Evolutionary conservation across 2,113 vertebrate genomes (phyloP), one percentile per base, ranked within the genome.

Genomic region (Hemiscyllium ocellatum): DNA sequence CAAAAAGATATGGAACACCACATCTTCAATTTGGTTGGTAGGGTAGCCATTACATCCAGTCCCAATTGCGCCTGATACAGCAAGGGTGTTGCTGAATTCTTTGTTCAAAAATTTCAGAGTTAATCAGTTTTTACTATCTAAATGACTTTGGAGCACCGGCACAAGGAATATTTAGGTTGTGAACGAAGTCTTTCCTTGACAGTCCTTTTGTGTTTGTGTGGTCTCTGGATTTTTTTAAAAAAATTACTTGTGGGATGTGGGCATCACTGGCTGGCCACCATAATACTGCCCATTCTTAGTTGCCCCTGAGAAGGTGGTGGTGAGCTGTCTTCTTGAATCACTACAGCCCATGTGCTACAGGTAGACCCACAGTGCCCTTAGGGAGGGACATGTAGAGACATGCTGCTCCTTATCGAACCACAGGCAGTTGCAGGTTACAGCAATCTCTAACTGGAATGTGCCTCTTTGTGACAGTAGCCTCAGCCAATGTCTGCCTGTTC

Each of bases 371-470:
- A 56, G 8, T 56, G 8, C 56, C 56, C 56, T 56, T 56, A 56
- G 56, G 56, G 56, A 56, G 56, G 5, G 8, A 7, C 8, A 3
- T 70, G 93, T 69, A 70, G 20, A 15, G 37, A 94, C 66, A 94
- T 94, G 93, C 3, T 94, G 20, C 65, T 94, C 65, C 50, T 89
- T 52, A 50, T 89, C 50, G 2, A 52, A 89, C 50, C 50, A 50
- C 20, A 69, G 42, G 4, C 93, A 94, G 20, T 66, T 94, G 68
- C 66, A 94, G 22, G 93, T 29, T 94, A 12, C 68, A 37, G 93
- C 93, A 94, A 50, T 42, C 33, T 70, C 50, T 70, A 69, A 50
- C 65, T 94, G 93, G 93, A 94, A 94, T 69, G 93, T 94, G 42
- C 42, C 66, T 13, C 19, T 42, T 70, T 94, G 50, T 69, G 42